phyloP scores from a whole-genome alignment of 1,140 invertebrate genomes.

The Meloidogyne floridensis region DNA sequence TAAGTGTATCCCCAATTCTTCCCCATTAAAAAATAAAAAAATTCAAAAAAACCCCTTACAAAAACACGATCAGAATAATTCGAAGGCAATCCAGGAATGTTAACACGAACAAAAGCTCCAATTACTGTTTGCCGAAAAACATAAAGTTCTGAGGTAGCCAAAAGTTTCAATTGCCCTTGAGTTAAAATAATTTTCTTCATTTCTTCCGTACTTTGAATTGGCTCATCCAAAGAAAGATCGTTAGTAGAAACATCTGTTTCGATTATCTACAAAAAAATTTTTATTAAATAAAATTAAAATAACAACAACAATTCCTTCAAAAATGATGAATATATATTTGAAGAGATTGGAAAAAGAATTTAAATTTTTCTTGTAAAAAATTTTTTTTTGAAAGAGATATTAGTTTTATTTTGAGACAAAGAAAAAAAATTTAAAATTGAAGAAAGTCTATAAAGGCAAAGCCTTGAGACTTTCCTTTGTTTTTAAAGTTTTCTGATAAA shows the following conservation, averaged over 20 bases:
- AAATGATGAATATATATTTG: too few species aligned
- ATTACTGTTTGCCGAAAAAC: background rate
- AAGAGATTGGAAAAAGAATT: too few species aligned
- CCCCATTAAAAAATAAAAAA: background rate
- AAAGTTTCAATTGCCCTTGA: constrained; percentile 20
- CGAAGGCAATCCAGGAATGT: constrained; percentile 17
- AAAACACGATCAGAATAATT: constrained; percentile 19
- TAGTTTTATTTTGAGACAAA: too few species aligned
- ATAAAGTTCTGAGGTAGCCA: background rate
- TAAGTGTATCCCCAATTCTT: too few species aligned
- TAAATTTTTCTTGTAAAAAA: too few species aligned
- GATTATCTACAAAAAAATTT: background rate
- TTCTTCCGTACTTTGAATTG: constrained; percentile 18
- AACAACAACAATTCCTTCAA: too few species aligned
- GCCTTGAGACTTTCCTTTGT: too few species aligned
- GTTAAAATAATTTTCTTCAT: constrained; percentile 20
- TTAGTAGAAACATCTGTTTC: background rate
- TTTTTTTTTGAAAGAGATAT: too few species aligned
- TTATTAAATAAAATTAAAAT: background rate
- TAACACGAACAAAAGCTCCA: constrained; percentile 28
- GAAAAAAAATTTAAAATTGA: too few species aligned
- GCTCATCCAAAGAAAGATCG: background rate
- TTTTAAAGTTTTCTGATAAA: too few species aligned
- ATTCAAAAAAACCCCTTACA: background rate
- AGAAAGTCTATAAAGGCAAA: too few species aligned